Evolutionary conservation across 2,113 vertebrate genomes (phyloP), one percentile per base, ranked within the genome.

Genomic region (Meles meles): DNA sequence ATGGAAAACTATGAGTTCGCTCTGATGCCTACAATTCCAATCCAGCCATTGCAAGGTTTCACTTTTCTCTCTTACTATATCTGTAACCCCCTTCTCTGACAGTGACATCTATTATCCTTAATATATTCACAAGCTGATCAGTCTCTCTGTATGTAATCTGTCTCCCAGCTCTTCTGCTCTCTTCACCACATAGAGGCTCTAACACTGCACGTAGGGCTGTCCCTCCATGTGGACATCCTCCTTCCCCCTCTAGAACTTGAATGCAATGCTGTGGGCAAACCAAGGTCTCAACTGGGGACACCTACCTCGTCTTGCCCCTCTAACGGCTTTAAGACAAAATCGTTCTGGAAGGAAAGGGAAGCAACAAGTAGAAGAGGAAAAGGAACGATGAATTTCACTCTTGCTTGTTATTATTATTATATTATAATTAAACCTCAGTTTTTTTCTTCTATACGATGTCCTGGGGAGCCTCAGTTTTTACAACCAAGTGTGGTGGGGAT

Each of bases 291-390:
- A 57, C 34, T 27, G 6, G 14, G 31, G 39, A 55, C 14, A 71
- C 6, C 2, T 29, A 12, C 37, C 17, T 91, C 81, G 17, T n/a
- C 39, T 63, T 31, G 27, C 12, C 21, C n/a, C 15, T 4, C 1
- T 34, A 65, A 3, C 4, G 12, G 23, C 42, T 69, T 88, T 77
- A 83, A 14, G 39, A 86, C 1, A 59, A 88, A 95, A 55, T 65
- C 44, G 1, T 63, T 93, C 55, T 65, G 82, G 34, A 84, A 67
- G 42, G 23, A 83, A 93, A 87, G 31, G 37, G n/a, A 89, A 93
- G 47, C 4, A 7, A 69, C 23, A 91, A 9, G 31, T 29, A 89
- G 31, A 71, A 71, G 14, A 96, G 23, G n/a, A 77, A 77, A 93
- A 84, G 12, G 14, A 95, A 94, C 6, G 31, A 80, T 94, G 31